These are phyloP conservation scores for Hypomesus transpacificus DNA, from an alignment of 2,113 vertebrate species.

Conservation along the genomic window DNA sequence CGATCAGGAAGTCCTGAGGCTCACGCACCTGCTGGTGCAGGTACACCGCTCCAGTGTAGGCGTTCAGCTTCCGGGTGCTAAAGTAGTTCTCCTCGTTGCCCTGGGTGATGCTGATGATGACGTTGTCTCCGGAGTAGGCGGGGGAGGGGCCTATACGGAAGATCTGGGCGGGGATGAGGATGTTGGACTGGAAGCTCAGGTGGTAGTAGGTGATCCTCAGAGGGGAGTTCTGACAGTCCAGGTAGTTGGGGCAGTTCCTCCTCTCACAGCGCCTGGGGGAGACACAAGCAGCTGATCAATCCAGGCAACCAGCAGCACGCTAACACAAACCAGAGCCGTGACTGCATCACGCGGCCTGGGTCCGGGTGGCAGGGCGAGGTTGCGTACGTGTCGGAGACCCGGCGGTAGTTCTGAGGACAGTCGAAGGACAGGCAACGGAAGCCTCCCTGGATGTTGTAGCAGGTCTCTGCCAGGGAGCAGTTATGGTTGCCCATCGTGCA, in stretches of 20 bases:
- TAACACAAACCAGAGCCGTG: not conserved
- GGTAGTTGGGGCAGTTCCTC: slow-evolving; percentile 77
- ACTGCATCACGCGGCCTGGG: not conserved
- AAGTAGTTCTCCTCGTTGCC: slow-evolving; percentile 91
- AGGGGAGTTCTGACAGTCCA: slow-evolving; percentile 85
- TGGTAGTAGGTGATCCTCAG: slow-evolving; percentile 90
- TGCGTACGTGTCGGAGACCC: slow-evolving; percentile 85
- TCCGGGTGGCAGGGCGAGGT: not conserved
- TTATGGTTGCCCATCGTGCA: slow-evolving; percentile 85
- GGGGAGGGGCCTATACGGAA: slow-evolving; percentile 93
- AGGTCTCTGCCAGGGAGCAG: slow-evolving; percentile 85
- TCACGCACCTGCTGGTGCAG: slow-evolving; percentile 79
- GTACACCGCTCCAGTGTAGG: slow-evolving; percentile 87
- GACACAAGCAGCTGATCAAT: not conserved
- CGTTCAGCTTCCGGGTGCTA: slow-evolving; percentile 81
- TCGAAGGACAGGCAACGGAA: slow-evolving; percentile 84
- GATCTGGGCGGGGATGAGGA: slow-evolving; percentile 86
- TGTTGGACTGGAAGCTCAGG: slow-evolving; percentile 90
- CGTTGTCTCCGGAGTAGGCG: slow-evolving; percentile 85
- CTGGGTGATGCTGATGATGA: slow-evolving; percentile 81
- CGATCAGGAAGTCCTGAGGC: slow-evolving; percentile 83
- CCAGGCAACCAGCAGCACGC: not conserved
- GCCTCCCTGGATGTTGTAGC: slow-evolving; percentile 88
- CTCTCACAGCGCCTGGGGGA: slow-evolving; percentile 84
- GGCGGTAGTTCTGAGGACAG: slow-evolving; percentile 87